Conservation (phyloP, 2,113 vertebrate species). For the Proteles cristata region DNA sequence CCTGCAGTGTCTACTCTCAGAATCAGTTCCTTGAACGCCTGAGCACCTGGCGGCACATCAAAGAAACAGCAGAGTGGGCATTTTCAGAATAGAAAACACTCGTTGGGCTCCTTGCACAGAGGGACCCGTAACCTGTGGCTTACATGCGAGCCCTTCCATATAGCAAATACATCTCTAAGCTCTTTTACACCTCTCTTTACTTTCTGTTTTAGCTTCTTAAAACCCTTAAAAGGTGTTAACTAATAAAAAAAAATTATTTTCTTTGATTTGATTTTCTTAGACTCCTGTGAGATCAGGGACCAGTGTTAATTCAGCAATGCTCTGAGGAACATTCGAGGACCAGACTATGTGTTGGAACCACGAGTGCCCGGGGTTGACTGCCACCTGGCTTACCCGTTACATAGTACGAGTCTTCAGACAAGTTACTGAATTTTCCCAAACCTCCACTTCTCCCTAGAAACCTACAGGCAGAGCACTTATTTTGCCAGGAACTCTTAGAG, state of each 20-base stretch:
- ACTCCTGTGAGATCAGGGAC: not conserved
- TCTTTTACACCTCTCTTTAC: not conserved
- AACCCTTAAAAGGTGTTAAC: not conserved
- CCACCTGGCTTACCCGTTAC: not conserved
- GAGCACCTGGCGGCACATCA: accelerated
- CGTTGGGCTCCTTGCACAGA: not conserved
- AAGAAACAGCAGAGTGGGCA: not conserved
- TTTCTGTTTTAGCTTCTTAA: not conserved
- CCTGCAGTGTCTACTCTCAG: accelerated
- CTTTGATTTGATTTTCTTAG: not conserved
- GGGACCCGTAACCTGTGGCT: not conserved
- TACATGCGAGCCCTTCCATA: not conserved
- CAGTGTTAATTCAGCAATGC: accelerated
- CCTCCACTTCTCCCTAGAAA: not conserved
- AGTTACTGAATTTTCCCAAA: too few relatives aligned
- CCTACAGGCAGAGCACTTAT: not conserved
- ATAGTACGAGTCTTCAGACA: not conserved
- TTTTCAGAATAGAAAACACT: not conserved
- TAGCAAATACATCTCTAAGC: not conserved
- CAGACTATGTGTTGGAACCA: not conserved
- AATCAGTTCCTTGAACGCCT: not conserved
- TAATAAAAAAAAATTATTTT: not conserved
- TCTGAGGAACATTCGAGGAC: not conserved
- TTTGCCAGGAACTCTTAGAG: not conserved
- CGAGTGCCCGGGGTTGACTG: accelerated